phyloP scores from a whole-genome alignment of 2,888 invertebrate genomes.

The Andricus quercusramuli region DNA sequence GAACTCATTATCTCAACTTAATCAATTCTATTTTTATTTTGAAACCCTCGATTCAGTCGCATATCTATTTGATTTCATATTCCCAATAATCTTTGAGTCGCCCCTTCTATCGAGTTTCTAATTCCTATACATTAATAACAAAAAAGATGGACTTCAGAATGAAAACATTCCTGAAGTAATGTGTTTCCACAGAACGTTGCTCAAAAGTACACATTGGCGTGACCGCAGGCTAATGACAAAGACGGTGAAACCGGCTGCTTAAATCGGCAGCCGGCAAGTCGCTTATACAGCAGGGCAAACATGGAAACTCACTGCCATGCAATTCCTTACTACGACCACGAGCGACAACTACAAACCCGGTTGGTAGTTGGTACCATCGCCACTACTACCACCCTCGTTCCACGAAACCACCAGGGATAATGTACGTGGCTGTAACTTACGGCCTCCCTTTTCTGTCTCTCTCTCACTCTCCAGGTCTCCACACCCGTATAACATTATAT shows the following conservation, averaged over 20 bases:
- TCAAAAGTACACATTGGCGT: conserved; percentile 22
- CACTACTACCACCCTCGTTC: conserved; percentile 54
- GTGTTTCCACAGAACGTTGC: neutral
- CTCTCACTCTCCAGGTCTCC: conserved; percentile 50
- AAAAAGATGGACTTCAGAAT: neutral
- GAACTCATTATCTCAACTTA: too few species aligned
- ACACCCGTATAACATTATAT: conserved; percentile 64
- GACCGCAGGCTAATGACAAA: conserved; percentile 53
- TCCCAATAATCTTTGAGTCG: neutral
- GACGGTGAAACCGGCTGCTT: conserved; percentile 48
- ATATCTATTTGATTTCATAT: too few species aligned
- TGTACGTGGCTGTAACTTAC: conserved; percentile 68
- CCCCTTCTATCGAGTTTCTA: neutral
- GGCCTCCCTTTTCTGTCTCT: conserved; percentile 50
- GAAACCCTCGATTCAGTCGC: neutral
- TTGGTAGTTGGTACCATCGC: conserved; percentile 52
- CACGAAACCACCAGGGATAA: conserved; percentile 66
- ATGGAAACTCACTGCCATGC: conserved; percentile 50
- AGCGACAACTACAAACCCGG: conserved; percentile 50
- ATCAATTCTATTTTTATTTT: neutral
- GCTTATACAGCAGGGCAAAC: conserved; percentile 52
- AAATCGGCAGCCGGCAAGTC: conserved; percentile 27
- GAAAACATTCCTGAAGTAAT: neutral
- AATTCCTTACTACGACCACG: conserved; percentile 52
- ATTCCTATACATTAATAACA: neutral